Base-by-base conservation (phyloP, 2,888 invertebrate species). In the Oeneis ivallda region DNA sequence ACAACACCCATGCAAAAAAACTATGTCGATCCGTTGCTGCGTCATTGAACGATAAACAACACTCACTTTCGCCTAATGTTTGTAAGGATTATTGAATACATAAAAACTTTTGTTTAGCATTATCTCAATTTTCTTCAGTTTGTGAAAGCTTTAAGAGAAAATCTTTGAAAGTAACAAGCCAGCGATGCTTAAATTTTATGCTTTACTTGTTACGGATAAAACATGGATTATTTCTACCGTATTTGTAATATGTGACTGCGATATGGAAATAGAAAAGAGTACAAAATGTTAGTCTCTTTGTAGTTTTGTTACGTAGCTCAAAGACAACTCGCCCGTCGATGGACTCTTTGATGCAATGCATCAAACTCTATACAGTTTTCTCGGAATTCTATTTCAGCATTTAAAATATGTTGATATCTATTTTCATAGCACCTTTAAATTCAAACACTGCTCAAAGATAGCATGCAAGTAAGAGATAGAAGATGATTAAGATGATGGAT, bases 321-420 rank as follows among this genome's bases (percentile, higher is more conserved):
- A 85, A 85, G 83, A 80, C 78, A 75, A 76, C 74, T 71, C 75
- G 74, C 79, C 79, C 78, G 67, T 66, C 73, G 80, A 83, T 84
- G 81, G 77, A 80, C 77, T 81, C 84, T 86, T 84, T 84, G 84
- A 82, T 76, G 78, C 79, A 81, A 83, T 76, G 81, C 65, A 66
- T 67, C 60, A 61, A 61, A 57, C 50, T 59, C 47, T 61, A 41
- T 61, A 61, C 41, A 32, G 34, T 61, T 61, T 41, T 61, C 52
- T 52, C n/a, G 47, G 52, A 52, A 61, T 52, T 61, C 41, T 26
- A 52, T 52, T 61, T 47, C 59, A 59, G 15, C 47, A 59, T 65
- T 65, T 60, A 64, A 64, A n/a, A n/a, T n/a, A 64, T 64, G 34
- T 59, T 64, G 57, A 57, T 63, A 65, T 66, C 7, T 37, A 37